Percentiles rank a stretch among this genome's conserved stretches.
These are phyloP conservation scores for Parazoanthus swiftii DNA, from an alignment of 92 coral and sea anemone species.

Conservation along the genomic window DNA sequence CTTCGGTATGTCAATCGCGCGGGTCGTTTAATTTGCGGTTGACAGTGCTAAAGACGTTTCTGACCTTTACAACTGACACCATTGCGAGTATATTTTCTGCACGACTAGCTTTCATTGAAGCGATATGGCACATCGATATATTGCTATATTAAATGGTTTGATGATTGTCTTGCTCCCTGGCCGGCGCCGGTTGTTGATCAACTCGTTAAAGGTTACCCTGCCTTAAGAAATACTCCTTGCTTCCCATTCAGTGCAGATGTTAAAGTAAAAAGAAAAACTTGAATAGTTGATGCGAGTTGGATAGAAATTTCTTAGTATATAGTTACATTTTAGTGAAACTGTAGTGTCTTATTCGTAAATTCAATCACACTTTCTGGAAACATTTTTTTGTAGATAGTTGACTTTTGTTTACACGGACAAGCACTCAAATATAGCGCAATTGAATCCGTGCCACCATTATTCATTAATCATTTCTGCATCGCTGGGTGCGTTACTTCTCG, in stretches of 20 bases:
- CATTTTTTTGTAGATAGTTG: background rate
- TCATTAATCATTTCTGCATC: background rate
- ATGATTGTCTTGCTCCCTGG: background rate
- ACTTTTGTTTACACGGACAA: no score
- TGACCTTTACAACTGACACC: conserved; percentile 19
- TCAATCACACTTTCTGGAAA: background rate
- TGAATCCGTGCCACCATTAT: background rate
- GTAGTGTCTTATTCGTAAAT: no score
- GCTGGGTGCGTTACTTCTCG: background rate
- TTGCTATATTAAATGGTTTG: background rate
- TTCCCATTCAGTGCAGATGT: no score
- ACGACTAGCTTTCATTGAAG: conserved; percentile 26
- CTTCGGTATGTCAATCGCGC: conserved; percentile 13
- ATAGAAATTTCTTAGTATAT: no score
- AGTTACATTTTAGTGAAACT: no score
- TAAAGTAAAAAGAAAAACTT: no score
- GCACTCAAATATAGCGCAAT: background rate
- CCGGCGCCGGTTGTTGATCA: background rate
- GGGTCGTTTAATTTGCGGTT: conserved; percentile 1
- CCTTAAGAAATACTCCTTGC: no score
- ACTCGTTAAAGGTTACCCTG: background rate
- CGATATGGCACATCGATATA: background rate
- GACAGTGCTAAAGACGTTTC: background rate
- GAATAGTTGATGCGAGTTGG: no score
- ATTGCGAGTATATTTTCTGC: conserved; percentile 32